Evolutionary conservation across 2,888 invertebrate species (phyloP).

Genomic region (Meteorus colon): DNA sequence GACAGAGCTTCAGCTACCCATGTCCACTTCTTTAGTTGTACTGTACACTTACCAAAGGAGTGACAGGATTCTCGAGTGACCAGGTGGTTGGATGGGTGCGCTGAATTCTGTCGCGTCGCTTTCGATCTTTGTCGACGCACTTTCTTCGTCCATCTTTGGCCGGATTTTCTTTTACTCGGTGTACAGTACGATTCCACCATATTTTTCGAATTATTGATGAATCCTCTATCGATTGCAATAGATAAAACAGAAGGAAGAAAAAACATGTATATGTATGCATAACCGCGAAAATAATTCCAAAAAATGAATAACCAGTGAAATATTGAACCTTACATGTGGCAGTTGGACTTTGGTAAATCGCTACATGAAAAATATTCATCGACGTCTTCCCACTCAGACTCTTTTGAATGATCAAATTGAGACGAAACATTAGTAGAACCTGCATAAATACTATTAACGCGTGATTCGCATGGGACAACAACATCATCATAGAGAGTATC

Average conservation of each 20-base stretch:
- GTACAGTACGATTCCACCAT: conserved; percentile 29
- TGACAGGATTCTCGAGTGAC: conserved; percentile 45
- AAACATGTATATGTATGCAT: background rate
- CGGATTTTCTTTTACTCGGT: conserved; percentile 53
- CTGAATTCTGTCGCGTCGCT: conserved; percentile 72
- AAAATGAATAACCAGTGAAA: too few species aligned
- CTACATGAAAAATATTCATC: conserved; percentile 56
- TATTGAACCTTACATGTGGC: conserved; percentile 34
- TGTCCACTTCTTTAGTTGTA: background rate
- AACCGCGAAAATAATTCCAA: background rate
- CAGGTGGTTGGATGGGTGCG: conserved; percentile 41
- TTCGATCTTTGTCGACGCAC: conserved; percentile 79
- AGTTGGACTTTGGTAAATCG: conserved; percentile 44
- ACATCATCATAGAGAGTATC: conserved; percentile 63
- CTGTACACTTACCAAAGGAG: conserved; percentile 48
- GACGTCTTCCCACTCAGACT: conserved; percentile 70
- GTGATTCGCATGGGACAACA: conserved; percentile 61
- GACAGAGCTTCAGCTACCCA: background rate
- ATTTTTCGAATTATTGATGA: conserved; percentile 10
- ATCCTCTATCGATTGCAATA: background rate
- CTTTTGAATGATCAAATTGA: conserved; percentile 58
- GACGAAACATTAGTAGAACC: conserved; percentile 60
- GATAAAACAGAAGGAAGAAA: background rate
- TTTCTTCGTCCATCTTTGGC: conserved; percentile 78
- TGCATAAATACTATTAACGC: conserved; percentile 68